Evolutionary conservation across 2,888 invertebrate genomes (phyloP), one percentile per base, ranked within the genome.

Genomic region (Spialia ferax): DNA sequence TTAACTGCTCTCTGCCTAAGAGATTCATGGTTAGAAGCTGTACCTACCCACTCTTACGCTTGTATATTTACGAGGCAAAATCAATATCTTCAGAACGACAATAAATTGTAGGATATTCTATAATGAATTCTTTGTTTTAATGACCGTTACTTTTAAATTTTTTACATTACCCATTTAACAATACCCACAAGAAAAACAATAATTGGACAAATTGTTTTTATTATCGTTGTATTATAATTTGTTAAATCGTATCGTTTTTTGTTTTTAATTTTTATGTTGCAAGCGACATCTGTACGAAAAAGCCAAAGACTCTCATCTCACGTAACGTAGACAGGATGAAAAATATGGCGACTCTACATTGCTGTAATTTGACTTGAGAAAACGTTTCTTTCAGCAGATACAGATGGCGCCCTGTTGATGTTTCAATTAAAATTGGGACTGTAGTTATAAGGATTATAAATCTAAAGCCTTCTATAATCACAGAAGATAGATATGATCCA

Each of bases 11-110:
- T 55, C 54, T 26, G 22, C 38, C 45, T 61, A 66, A 45, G 11
- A 57, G 59, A 65, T 59, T 65, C 65, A 65, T 65, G 65, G 38
- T 59, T 50, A 65, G 38, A n/a, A 65, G 66, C 48, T 48, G 32
- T 45, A 45, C 4, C 45, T 45, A 45, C 4, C 26, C n/a, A 62
- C 52, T 48, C 45, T 13, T 54, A 29, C 18, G 23, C 18, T 45
- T 60, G 29, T 45, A 48, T 60, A 61, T 61, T 50, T 61, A 61
- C 4, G 13, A 50, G 22, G 42, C 13, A n/a, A 38, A 65, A 56
- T 45, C 22, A 63, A 63, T 54, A 45, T 55, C 38, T 23, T 38
- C 50, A 52, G 52, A n/a, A 15, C 10, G 13, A 45, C 20, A 2
- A 11, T 2, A 48, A 48, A 48, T 20, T 8, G 11, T 11, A 10